phyloP scores from a whole-genome alignment of 1,140 invertebrate genomes.

The Philaenus spumarius region DNA sequence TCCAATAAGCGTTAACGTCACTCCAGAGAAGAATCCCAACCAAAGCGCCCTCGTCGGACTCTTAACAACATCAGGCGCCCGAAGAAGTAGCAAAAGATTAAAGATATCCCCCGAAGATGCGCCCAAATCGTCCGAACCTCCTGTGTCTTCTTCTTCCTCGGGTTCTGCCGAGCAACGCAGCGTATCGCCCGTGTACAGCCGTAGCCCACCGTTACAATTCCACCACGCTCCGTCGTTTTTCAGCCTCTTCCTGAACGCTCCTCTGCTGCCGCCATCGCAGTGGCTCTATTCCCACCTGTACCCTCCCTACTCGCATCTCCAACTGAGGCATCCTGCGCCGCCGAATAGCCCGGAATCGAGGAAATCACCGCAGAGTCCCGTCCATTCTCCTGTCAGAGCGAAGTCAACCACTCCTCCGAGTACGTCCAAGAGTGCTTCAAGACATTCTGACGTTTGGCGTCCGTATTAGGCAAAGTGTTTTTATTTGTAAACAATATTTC shows the following conservation, averaged over 20 bases:
- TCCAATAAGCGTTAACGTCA: slow-evolving; percentile 25
- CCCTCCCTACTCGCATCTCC: slow-evolving; percentile 28
- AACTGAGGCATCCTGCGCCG: not conserved
- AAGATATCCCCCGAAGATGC: not conserved
- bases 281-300: slow-evolving; percentile 68
- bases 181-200: slow-evolving; percentile 33
- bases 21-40: slow-evolving; percentile 15
- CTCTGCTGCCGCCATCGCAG: slow-evolving; percentile 61
- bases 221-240: slow-evolving; percentile 39
- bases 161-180: not conserved
- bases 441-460: slow-evolving; percentile 27
- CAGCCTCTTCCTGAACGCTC: slow-evolving; percentile 57
- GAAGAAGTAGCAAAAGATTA: not conserved
- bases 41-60: slow-evolving; percentile 16
- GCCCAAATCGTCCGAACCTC: not conserved
- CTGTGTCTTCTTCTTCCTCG: not conserved
- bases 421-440: slow-evolving; percentile 11
- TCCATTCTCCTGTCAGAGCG: not conserved
- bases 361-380: slow-evolving; percentile 10
- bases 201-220: slow-evolving; percentile 41
- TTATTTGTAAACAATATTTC: not conserved
- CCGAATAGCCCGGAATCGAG: slow-evolving; percentile 17
- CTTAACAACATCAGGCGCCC: slow-evolving; percentile 17
- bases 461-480: slow-evolving; percentile 23
- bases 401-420: not conserved